phyloP scores from a whole-genome alignment of 2,797 vertebrate genomes.

The Enteromius thamalakanensis region DNA sequence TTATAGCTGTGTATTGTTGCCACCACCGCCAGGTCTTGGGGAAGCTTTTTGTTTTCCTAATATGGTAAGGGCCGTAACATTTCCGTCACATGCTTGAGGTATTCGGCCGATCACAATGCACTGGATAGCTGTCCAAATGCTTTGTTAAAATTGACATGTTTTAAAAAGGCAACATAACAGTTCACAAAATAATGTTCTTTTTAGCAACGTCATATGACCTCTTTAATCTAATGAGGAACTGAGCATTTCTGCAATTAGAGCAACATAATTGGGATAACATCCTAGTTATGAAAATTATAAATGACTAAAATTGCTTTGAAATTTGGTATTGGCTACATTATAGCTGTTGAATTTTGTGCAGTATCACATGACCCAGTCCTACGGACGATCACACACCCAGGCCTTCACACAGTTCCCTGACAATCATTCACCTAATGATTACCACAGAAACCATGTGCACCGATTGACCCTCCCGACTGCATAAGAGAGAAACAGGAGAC shows the following conservation, averaged over 20 bases:
- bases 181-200: not conserved
- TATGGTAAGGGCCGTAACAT: not conserved
- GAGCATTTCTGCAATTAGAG: not conserved
- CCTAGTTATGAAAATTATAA: not conserved
- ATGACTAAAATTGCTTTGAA: not conserved
- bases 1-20: not conserved
- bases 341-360: not conserved
- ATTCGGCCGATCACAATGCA: too few relatives aligned
- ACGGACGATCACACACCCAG: conserved; percentile 5
- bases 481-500: not conserved
- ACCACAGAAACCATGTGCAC: conserved; percentile 28
- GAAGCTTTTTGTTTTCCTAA: not conserved
- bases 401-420: conserved; percentile 13
- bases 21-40: not conserved
- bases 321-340: conserved; percentile 6
- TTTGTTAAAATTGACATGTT: too few relatives aligned
- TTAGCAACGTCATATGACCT: not conserved
- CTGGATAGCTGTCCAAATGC: too few relatives aligned
- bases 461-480: conserved; percentile 18
- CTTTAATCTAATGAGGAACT: not conserved
- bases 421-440: conserved; percentile 47
- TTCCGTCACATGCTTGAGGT: not conserved
- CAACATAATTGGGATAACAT: not conserved
- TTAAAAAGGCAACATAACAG: too few relatives aligned
- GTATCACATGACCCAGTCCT: conserved; percentile 2